Conservation (phyloP, 2,888 invertebrate genomes). For the Diplolepis rosae region DNA sequence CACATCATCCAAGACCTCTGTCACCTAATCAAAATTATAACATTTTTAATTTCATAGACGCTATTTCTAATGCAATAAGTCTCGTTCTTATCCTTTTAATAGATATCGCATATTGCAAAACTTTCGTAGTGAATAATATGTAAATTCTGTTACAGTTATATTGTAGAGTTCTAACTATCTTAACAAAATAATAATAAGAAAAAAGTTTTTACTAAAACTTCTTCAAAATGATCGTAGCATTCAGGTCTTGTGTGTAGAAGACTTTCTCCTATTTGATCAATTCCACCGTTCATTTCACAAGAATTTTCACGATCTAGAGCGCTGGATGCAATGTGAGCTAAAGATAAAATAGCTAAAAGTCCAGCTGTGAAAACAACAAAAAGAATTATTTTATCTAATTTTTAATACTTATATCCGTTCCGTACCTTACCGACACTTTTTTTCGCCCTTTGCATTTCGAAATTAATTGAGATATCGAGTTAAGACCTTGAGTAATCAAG, state of each 20-base stretch:
- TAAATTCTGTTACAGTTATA: too few species aligned
- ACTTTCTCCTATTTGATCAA: conserved; percentile 65
- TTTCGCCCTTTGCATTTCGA: too few species aligned
- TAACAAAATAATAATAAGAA: not conserved
- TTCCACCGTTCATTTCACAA: conserved; percentile 49
- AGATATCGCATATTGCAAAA: too few species aligned
- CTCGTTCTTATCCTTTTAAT: too few species aligned
- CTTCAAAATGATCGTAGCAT: conserved; percentile 66
- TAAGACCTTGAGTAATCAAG: too few species aligned
- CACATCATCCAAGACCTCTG: conserved; percentile 65
- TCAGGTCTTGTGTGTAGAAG: conserved; percentile 63
- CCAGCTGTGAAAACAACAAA: conserved; percentile 55
- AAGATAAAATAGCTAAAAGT: conserved; percentile 60
- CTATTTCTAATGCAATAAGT: too few species aligned
- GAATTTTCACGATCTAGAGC: conserved; percentile 54
- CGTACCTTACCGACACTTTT: too few species aligned
- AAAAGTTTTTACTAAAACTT: conserved; percentile 60
- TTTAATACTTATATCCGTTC: too few species aligned
- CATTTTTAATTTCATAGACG: too few species aligned
- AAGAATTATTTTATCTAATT: not conserved
- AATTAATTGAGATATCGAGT: too few species aligned
- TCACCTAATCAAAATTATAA: conserved; percentile 54
- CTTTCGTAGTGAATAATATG: too few species aligned
- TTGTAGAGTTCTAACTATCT: too few species aligned
- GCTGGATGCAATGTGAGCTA: conserved; percentile 62